Conservation (phyloP, 2,888 invertebrate genomes). For the Nysson spinosus region DNA sequence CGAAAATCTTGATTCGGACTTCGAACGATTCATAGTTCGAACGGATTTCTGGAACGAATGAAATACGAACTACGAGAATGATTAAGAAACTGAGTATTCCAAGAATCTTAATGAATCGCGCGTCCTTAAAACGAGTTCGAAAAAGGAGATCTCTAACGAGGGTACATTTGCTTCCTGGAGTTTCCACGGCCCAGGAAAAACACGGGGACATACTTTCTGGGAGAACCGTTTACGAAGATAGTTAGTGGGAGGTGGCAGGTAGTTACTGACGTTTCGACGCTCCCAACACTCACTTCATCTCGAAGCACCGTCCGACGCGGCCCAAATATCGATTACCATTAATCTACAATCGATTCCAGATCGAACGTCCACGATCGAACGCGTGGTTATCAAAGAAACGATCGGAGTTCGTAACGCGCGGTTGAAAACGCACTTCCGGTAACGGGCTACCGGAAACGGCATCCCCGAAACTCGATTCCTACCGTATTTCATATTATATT, state of each 20-base stretch:
- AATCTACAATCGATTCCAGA: constrained; percentile 3
- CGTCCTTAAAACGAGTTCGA: constrained; percentile 4
- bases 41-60: too few species aligned
- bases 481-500: too few species aligned
- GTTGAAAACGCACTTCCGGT: too few species aligned
- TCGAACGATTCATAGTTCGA: too few species aligned
- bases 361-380: background rate
- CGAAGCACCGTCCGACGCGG: constrained; percentile 62
- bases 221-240: constrained; percentile 29
- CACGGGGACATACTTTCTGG: constrained; percentile 10
- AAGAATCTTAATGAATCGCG: constrained; percentile 15
- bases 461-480: too few species aligned
- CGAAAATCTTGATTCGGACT: too few species aligned
- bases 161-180: constrained; percentile 15
- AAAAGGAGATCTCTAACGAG: constrained; percentile 8
- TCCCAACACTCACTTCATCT: constrained; percentile 66
- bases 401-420: too few species aligned
- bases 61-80: too few species aligned
- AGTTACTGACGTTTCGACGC: constrained; percentile 66
- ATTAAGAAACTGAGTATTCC: too few species aligned
- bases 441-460: too few species aligned
- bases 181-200: constrained; percentile 35
- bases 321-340: constrained; percentile 47
- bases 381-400: background rate
- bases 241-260: constrained; percentile 71